Conservation (phyloP, 2,113 vertebrate species). For the Diadophis punctatus region DNA sequence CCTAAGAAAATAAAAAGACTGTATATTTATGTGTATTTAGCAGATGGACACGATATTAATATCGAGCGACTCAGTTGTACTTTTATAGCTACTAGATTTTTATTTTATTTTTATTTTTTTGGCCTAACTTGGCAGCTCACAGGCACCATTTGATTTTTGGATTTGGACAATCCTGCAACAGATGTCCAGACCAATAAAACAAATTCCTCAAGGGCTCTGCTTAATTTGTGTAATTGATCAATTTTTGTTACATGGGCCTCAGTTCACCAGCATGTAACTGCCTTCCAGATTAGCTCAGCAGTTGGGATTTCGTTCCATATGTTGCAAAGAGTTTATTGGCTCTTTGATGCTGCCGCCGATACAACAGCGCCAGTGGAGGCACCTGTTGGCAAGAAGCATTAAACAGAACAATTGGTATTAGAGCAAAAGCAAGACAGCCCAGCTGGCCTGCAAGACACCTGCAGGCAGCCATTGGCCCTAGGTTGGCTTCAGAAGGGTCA, state of each 20-base stretch:
- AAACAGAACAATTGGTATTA: conserved; percentile 25
- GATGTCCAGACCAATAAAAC: conserved; percentile 99
- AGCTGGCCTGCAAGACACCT: neutral
- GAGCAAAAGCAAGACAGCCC: conserved; percentile 4
- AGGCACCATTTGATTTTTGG: conserved; percentile 96
- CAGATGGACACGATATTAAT: conserved; percentile 98
- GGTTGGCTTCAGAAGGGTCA: neutral
- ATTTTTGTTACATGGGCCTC: conserved; percentile 86
- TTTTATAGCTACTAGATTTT: conserved; percentile 92
- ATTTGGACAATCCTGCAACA: conserved; percentile 99
- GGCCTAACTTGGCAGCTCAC: conserved; percentile 87
- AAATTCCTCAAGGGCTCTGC: conserved; percentile 94
- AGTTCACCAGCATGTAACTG: conserved; percentile 88
- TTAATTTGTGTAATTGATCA: conserved; percentile 99
- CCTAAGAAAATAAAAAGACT: conserved; percentile 81
- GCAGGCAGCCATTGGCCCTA: neutral
- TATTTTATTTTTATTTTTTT: conserved; percentile 68
- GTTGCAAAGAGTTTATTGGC: conserved; percentile 81
- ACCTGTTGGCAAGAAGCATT: conserved; percentile 80
- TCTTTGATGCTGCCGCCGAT: conserved; percentile 77
- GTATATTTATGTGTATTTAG: conserved; percentile 84
- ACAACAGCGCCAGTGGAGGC: conserved; percentile 78
- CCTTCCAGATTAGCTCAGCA: conserved; percentile 93
- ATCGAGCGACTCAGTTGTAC: conserved; percentile 92
- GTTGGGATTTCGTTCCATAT: conserved; percentile 92